Base-by-base conservation (phyloP, 1,140 invertebrate genomes). In the Campoletis sonorensis region DNA sequence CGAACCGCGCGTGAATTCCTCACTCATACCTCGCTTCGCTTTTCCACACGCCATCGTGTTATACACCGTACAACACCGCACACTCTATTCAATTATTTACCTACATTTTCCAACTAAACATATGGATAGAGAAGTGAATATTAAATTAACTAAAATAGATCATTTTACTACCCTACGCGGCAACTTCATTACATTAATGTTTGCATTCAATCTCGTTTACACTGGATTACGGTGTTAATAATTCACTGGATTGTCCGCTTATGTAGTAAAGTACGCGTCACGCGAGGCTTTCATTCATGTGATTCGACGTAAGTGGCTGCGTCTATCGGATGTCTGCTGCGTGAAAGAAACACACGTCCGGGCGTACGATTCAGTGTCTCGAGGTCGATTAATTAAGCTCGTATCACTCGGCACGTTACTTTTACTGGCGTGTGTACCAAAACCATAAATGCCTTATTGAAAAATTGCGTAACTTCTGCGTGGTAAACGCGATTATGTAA, bases 271-370 rank as follows among this genome's bases (percentile, higher is more conserved):
- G 40, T 81, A 49, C 40, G 30, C 61, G 72, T 26, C 37, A 33
- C 40, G 16, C 30, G 45, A 68, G 80, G 81, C 49, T 58, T 79
- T 33, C 51, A 72, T 73, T 79, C 40, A n/a, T 64, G 45, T 45
- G 75, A 71, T 40, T 30, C 18, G 37, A 71, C 37, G 37, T 58
- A 58, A 58, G 54, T 58, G 54, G 54, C 21, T 10, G 21, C 54
- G 21, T 58, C 18, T 58, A 58, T 58, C 54, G 54, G 54, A 21
- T 13, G 54, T 58, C 54, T 58, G 54, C 18, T 61, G 27, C 26
- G 51, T 23, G 26, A 58, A 45, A 71, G 72, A 68, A 81, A 64
- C 51, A 49, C 40, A 49, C 54, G 45, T 81, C 79, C 77, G 75
- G 11, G 54, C 18, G 54, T 18, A n/a, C 7, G 54, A 58, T 58